Conservation (phyloP, 2,888 invertebrate species). For the Chamaedrilus cognettii region DNA sequence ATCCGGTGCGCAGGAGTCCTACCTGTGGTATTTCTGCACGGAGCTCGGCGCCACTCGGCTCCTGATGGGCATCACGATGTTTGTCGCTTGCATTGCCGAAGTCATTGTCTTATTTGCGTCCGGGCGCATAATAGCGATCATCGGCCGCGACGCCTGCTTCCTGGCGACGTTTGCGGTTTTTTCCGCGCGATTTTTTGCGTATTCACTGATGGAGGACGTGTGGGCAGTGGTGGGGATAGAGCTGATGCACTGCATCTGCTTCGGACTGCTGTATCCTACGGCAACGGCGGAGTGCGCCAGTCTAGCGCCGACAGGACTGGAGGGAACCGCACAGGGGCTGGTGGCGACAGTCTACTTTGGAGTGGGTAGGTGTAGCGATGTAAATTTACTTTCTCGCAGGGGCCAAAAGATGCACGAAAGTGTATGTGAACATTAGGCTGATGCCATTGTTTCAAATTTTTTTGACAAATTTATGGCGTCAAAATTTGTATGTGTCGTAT, state of each 20-base stretch:
- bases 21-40: slow-evolving; percentile 69
- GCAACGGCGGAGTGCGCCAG: slow-evolving; percentile 85
- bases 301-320: slow-evolving; percentile 78
- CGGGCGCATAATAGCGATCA: slow-evolving; percentile 77
- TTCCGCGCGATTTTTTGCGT: slow-evolving; percentile 78
- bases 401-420: no score
- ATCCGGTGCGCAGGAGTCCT: slow-evolving; percentile 89
- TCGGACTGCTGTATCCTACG: slow-evolving; percentile 90
- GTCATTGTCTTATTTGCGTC: slow-evolving; percentile 70
- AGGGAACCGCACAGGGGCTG: slow-evolving; percentile 84
- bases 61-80: slow-evolving; percentile 48
- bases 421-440: no score
- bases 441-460: no score
- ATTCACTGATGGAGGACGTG: slow-evolving; percentile 76
- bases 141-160: slow-evolving; percentile 78
- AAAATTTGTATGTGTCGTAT: no score
- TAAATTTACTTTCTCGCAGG: no score
- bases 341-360: slow-evolving; percentile 88
- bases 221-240: slow-evolving; percentile 87
- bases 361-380: slow-evolving; percentile 69
- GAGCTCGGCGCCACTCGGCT: slow-evolving; percentile 38
- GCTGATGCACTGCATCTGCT: slow-evolving; percentile 82
- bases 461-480: no score
- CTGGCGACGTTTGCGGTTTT: slow-evolving; percentile 78
- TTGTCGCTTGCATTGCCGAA: slow-evolving; percentile 47